Base-by-base conservation (phyloP, 64 coral and sea anemone species). In the Stylophora pistillata region DNA sequence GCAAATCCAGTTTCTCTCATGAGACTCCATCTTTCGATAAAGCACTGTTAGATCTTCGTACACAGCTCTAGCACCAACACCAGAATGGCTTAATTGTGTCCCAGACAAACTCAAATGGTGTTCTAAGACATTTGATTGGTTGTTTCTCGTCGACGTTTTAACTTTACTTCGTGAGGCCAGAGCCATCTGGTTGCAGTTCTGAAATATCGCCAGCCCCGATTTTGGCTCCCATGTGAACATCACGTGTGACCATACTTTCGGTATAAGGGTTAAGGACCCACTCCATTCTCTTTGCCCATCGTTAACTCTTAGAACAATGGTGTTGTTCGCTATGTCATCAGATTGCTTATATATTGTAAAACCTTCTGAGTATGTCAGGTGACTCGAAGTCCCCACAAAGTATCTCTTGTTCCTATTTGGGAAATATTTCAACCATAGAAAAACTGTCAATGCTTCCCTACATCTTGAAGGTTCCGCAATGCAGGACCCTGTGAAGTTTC, bases 391-490 rank as follows among this genome's bases (percentile, higher is more conserved):
- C 9, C 90, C 90, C 12, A 86, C 34, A 11, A 92, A 30, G 14
- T 86, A 92, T 58, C 32, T 77, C 12, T 14, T 70, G 57, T 78
- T 26, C 64, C 58, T 92, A 30, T 64, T 76, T 23, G 61, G 30
- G 10, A 56, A 53, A 58, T 92, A 92, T 47, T 71, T 78, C 41
- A 92, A 2, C 90, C 90, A 92, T 28, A 92, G 82, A 52, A 76
- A 92, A 15, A 92, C 81, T 76, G 90, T 92, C 16, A 92, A 23
- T 1, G 78, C 63, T 25, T 33, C 29, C 23, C 53, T 77, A 25
- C 90, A 92, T 78, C 53, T 37, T 52, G 31, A 21, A 26, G 90
- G 90, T 20, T 86, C 82, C 18, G 75, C 81, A 10, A 92, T 65
- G 63, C 90, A 92, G 21, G 55, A 56, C 0, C 54, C 90, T 21